Conservation (phyloP, 2,797 vertebrate species). For the Sebastes umbrosus region DNA sequence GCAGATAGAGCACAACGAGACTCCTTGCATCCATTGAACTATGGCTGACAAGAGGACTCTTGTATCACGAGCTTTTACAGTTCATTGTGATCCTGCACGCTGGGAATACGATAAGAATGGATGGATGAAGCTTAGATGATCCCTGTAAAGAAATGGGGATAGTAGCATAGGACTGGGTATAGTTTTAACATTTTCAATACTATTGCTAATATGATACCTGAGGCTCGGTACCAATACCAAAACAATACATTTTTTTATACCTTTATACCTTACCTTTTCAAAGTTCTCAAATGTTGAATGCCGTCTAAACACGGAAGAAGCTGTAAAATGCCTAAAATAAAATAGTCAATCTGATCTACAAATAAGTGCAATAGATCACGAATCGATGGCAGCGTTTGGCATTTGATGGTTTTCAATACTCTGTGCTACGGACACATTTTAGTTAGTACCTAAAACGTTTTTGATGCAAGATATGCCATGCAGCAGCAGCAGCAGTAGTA, state of each 20-base stretch:
- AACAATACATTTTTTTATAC: background rate
- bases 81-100: background rate
- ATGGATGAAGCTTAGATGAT: background rate
- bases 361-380: background rate
- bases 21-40: constrained; percentile 23
- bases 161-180: background rate
- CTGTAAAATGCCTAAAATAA: too few species aligned
- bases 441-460: too few species aligned
- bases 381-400: background rate
- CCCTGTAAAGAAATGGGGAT: background rate
- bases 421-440: background rate
- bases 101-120: constrained; percentile 6
- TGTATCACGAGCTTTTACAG: constrained; percentile 3
- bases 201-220: background rate
- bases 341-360: background rate
- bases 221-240: background rate
- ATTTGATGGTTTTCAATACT: background rate
- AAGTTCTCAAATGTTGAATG: background rate
- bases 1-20: constrained; percentile 4
- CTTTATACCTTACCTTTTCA: background rate
- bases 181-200: background rate
- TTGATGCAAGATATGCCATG: too few species aligned
- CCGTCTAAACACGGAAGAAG: background rate
- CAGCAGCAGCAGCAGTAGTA: background rate
- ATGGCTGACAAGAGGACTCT: constrained; percentile 5